A percentile compares a stretch with the other conserved stretches of the same genome.
These are phyloP conservation scores for Lasioglossum albipes DNA, from an alignment of 1,140 invertebrate genomes.

Conservation along the genomic window DNA sequence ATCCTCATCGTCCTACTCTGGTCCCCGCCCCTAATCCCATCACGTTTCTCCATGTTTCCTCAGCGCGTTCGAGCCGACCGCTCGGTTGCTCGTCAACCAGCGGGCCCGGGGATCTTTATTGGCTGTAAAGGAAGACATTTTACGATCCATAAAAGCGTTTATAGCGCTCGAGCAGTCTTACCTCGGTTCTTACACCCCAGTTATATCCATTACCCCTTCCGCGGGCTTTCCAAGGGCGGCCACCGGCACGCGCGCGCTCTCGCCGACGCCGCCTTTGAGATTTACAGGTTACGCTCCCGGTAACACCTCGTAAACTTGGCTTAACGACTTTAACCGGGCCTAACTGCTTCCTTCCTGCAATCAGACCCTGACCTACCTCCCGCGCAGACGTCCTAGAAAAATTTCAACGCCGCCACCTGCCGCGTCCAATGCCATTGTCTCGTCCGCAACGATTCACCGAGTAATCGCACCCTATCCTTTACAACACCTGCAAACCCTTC, in stretches of 20 bases:
- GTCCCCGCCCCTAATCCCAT: not conserved
- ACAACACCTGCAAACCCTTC: not conserved
- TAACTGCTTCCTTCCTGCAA: constrained; percentile 81
- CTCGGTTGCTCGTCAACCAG: constrained; percentile 71
- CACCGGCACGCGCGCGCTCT: constrained; percentile 76
- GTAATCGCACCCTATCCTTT: not conserved
- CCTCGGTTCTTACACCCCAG: constrained; percentile 68
- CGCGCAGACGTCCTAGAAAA: constrained; percentile 59
- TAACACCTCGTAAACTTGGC: constrained; percentile 81
- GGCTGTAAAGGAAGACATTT: constrained; percentile 80
- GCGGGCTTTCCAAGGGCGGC: constrained; percentile 77
- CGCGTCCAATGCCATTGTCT: not conserved
- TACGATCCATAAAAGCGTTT: constrained; percentile 81
- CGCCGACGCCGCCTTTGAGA: constrained; percentile 68
- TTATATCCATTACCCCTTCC: constrained; percentile 79
- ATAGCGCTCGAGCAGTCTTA: constrained; percentile 68
- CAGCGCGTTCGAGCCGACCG: constrained; percentile 40
- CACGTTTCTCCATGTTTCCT: not conserved
- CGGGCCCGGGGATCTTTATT: constrained; percentile 77
- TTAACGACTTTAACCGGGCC: constrained; percentile 80
- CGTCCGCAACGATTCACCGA: too few species aligned
- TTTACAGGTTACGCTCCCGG: constrained; percentile 80
- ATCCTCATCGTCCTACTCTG: not conserved
- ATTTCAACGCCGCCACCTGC: constrained; percentile 26
- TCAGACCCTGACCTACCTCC: constrained; percentile 77